phyloP scores from a whole-genome alignment of 2,888 invertebrate species.

The Zelleria hepariella region DNA sequence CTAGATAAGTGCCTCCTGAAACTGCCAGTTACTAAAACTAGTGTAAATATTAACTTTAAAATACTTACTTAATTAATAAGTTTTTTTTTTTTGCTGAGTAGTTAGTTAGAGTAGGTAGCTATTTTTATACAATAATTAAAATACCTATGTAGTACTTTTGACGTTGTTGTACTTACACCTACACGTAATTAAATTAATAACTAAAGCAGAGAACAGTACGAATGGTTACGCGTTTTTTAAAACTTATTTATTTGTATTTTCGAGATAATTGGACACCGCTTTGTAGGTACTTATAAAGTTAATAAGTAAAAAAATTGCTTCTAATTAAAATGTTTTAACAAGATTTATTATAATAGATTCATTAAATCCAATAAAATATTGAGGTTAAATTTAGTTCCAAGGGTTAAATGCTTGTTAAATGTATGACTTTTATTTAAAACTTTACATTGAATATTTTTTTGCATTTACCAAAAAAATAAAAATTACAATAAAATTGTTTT shows the following conservation, averaged over 20 bases:
- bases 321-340: too few relatives aligned
- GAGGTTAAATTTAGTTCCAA: too few relatives aligned
- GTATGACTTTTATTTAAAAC: background rate
- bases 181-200: too few relatives aligned
- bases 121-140: too few relatives aligned
- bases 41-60: slow-evolving; percentile 41
- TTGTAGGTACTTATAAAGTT: background rate
- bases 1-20: slow-evolving; percentile 53
- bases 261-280: background rate
- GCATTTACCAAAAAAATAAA: slow-evolving; percentile 68
- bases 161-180: too few relatives aligned
- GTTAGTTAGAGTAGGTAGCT: background rate
- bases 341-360: too few relatives aligned
- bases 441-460: slow-evolving; percentile 18
- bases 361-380: too few relatives aligned
- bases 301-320: too few relatives aligned
- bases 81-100: background rate
- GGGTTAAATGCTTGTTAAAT: background rate
- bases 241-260: background rate
- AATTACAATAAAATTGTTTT: slow-evolving; percentile 23
- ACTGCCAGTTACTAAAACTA: slow-evolving; percentile 62
- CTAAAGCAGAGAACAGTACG: slow-evolving; percentile 33
- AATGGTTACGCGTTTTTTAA: background rate
- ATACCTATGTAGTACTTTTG: background rate
- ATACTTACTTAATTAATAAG: background rate